Conservation (phyloP, 2,797 vertebrate species). For the Crenichthys baileyi region DNA sequence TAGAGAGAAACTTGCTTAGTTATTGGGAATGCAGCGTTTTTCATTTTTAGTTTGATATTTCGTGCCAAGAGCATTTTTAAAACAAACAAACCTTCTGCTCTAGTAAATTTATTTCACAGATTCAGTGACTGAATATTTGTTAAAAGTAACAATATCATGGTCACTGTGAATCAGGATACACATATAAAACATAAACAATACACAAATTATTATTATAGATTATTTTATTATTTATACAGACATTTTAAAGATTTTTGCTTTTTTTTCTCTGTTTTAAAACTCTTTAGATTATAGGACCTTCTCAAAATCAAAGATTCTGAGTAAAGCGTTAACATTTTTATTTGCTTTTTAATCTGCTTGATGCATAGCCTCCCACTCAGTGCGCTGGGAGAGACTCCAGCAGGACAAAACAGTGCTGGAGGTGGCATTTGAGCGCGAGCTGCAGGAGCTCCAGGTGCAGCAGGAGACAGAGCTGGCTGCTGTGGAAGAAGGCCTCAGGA, state of each 20-base stretch:
- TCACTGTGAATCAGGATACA: not conserved
- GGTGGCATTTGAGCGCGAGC: slow-evolving; percentile 84
- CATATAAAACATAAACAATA: not conserved
- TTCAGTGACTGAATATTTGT: not conserved
- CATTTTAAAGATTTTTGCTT: not conserved
- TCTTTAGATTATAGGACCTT: not conserved
- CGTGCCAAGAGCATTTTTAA: not conserved
- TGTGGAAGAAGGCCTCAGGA: slow-evolving; percentile 85
- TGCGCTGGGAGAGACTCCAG: slow-evolving; percentile 85
- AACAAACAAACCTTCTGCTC: not conserved
- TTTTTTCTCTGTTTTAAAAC: not conserved
- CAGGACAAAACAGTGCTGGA: slow-evolving; percentile 90
- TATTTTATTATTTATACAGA: not conserved
- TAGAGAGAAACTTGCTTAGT: not conserved
- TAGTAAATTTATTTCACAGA: not conserved
- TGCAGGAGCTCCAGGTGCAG: slow-evolving; percentile 84
- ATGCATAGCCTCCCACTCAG: slow-evolving; percentile 80
- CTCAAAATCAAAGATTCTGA: not conserved
- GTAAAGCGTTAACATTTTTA: not conserved
- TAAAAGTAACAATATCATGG: not conserved
- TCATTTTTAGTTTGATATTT: not conserved
- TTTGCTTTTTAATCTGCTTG: not conserved
- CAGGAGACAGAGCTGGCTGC: slow-evolving; percentile 87
- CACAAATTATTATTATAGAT: accelerated
- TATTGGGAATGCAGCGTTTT: not conserved